A percentile compares a stretch with the other conserved stretches of the same genome.
Evolutionary conservation across 2,113 vertebrate species (phyloP).

Genomic region (Caranx ignobilis): DNA sequence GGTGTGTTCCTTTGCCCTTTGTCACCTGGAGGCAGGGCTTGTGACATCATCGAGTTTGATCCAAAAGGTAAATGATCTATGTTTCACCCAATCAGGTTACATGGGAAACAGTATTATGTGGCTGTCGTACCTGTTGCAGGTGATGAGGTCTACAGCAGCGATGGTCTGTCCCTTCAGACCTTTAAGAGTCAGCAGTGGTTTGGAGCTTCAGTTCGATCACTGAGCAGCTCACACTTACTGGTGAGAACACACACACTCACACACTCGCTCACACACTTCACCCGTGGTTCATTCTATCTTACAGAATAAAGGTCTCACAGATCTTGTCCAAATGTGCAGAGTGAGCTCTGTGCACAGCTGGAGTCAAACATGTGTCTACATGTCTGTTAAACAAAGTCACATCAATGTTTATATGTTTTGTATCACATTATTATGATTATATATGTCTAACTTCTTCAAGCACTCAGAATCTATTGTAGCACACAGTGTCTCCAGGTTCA

Average conservation of each 20-base stretch:
- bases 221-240: conserved; percentile 17
- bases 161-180: not conserved
- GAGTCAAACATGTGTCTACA: no score
- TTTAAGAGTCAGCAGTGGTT: conserved; percentile 49
- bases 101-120: not conserved
- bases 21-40: conserved; percentile 1
- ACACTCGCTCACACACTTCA: no score
- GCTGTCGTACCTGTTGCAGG: conserved; percentile 8
- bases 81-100: not conserved
- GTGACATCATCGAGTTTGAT: conserved; percentile 35
- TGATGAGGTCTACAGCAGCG: not conserved
- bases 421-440: no score
- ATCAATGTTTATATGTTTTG: no score
- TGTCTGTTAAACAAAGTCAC: not conserved
- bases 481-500: no score
- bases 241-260: not conserved
- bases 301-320: no score
- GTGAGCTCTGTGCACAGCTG: no score
- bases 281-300: no score
- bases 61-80: conserved; percentile 3
- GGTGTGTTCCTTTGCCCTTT: conserved; percentile 38
- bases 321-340: no score
- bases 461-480: no score
- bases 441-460: no score
- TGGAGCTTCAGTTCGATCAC: conserved; percentile 24